These are phyloP conservation scores for Podarcis siculus DNA, from an alignment of 2,797 vertebrate genomes.

Conservation along the genomic window DNA sequence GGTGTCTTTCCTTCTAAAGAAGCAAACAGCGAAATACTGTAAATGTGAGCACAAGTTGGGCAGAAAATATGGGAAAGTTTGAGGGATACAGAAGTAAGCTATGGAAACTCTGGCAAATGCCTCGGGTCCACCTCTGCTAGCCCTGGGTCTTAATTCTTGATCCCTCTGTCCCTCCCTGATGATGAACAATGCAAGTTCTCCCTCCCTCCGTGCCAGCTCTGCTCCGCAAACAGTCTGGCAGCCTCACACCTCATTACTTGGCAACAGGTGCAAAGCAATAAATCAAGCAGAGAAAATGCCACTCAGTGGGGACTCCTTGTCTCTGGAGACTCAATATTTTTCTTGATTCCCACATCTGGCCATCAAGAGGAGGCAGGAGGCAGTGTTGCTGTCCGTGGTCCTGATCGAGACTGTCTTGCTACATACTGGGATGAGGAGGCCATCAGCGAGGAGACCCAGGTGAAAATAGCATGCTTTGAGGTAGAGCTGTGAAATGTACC, in stretches of 20 bases:
- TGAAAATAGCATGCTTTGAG: conserved; percentile 7
- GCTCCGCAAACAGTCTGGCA: conserved; percentile 35
- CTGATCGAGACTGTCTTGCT: not conserved
- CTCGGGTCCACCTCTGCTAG: not conserved
- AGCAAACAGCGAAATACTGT: not conserved
- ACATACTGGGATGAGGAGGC: not conserved
- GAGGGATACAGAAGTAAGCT: too few relatives aligned
- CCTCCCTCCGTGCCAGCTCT: not conserved
- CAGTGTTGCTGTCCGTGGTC: not conserved
- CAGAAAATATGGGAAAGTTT: not conserved
- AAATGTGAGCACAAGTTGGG: not conserved
- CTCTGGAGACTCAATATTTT: conserved; percentile 30
- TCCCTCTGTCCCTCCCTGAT: not conserved
- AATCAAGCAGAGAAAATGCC: conserved; percentile 46
- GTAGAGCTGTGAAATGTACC: not conserved
- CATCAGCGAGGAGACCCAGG: not conserved
- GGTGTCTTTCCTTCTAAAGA: not conserved
- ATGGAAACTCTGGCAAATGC: not conserved
- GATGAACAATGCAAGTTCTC: conserved; percentile 12
- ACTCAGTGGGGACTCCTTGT: conserved; percentile 16
- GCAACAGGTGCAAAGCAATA: conserved; percentile 51
- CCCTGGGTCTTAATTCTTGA: not conserved
- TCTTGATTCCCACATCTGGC: conserved; percentile 22
- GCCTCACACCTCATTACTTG: conserved; percentile 49
- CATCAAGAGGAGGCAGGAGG: not conserved